These are phyloP conservation scores for Uromys caudimaculatus DNA, from an alignment of 2,797 vertebrate genomes.

Conservation along the genomic window DNA sequence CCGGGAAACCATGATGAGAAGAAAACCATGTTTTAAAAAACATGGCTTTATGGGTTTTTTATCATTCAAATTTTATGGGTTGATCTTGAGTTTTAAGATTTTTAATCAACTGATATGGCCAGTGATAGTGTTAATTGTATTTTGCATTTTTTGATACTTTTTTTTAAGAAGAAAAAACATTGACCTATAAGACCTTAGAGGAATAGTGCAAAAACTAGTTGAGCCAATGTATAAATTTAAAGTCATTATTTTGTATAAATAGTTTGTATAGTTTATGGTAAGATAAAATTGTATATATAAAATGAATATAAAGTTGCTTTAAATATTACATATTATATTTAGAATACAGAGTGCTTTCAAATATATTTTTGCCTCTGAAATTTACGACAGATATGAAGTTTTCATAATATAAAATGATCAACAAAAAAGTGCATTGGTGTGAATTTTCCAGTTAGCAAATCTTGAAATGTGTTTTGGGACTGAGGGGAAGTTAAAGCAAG, in stretches of 20 bases:
- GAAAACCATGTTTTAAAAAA: slow-evolving; percentile 66
- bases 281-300: slow-evolving; percentile 49
- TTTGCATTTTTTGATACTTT: slow-evolving; percentile 69
- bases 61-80: slow-evolving; percentile 78
- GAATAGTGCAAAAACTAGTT: slow-evolving; percentile 38
- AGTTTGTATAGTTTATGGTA: slow-evolving; percentile 52
- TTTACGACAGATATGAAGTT: slow-evolving; percentile 61
- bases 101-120: slow-evolving; percentile 69
- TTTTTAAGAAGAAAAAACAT: not conserved
- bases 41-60: slow-evolving; percentile 89
- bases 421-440: slow-evolving; percentile 58
- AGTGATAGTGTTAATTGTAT: slow-evolving; percentile 62
- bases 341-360: slow-evolving; percentile 14
- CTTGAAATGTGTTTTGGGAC: slow-evolving; percentile 67
- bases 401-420: slow-evolving; percentile 66
- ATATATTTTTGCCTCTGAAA: slow-evolving; percentile 56
- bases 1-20: slow-evolving; percentile 86
- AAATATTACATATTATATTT: slow-evolving; percentile 46
- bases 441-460: slow-evolving; percentile 79
- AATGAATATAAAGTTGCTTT: slow-evolving; percentile 49
- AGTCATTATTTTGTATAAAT: slow-evolving; percentile 59
- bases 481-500: slow-evolving; percentile 75
- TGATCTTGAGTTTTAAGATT: slow-evolving; percentile 81
- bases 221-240: slow-evolving; percentile 47
- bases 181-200: not conserved